Percentiles rank a stretch among this genome's conserved stretches.
Conservation (phyloP, 2,888 invertebrate species). For the Cheilosia grossa region DNA sequence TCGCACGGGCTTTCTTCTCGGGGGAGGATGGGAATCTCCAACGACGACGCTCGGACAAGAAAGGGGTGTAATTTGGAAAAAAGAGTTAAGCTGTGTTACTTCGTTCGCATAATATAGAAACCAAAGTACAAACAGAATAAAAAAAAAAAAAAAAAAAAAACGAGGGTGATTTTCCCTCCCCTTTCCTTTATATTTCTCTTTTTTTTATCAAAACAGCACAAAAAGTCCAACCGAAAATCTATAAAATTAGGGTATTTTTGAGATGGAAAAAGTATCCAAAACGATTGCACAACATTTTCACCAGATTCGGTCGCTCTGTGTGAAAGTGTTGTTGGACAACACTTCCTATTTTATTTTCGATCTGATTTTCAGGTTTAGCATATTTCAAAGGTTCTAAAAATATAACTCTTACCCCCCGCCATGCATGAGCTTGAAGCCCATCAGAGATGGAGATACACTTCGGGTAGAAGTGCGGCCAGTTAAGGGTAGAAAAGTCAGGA, state of each 20-base stretch:
- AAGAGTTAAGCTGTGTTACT: slow-evolving; percentile 75
- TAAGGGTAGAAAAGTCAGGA: slow-evolving; percentile 22
- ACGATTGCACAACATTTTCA: slow-evolving; percentile 67
- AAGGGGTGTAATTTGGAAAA: slow-evolving; percentile 74
- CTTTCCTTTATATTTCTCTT: slow-evolving; percentile 23
- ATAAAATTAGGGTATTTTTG: slow-evolving; percentile 72
- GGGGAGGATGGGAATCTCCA: slow-evolving; percentile 44
- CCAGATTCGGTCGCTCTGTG: slow-evolving; percentile 20
- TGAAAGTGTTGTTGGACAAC: slow-evolving; percentile 35
- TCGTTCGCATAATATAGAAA: slow-evolving; percentile 73
- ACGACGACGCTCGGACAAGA: slow-evolving; percentile 70
- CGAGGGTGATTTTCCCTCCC: slow-evolving; percentile 60
- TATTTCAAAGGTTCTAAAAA: slow-evolving; percentile 47
- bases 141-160: slow-evolving; percentile 64
- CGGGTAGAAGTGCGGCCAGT: background rate
- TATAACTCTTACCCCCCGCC: slow-evolving; percentile 37
- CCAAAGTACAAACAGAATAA: slow-evolving; percentile 75
- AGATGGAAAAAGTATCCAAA: slow-evolving; percentile 61
- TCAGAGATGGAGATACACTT: background rate
- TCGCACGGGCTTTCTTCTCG: slow-evolving; percentile 56
- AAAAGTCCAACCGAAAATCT: slow-evolving; percentile 64
- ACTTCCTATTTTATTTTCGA: slow-evolving; percentile 47
- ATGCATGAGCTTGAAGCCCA: no score
- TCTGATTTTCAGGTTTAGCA: slow-evolving; percentile 48
- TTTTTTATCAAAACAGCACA: slow-evolving; percentile 65